Evolutionary conservation across 2,888 invertebrate genomes (phyloP).

Genomic region (Sicus ferrugineus): DNA sequence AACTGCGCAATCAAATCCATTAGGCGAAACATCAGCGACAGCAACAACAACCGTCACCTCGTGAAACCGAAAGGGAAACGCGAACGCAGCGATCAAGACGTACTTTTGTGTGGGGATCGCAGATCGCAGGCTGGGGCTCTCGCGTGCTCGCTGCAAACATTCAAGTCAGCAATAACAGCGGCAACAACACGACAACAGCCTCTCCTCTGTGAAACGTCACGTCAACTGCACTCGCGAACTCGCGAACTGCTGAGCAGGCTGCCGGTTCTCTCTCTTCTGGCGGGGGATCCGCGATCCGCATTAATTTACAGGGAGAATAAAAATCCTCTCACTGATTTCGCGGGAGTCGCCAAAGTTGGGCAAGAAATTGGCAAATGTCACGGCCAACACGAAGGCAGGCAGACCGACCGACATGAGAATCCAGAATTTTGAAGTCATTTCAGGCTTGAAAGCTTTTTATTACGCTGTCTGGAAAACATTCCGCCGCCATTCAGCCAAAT

Average conservation of each 20-base stretch:
- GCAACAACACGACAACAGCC: neutral
- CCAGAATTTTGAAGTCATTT: neutral
- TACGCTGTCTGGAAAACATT: neutral
- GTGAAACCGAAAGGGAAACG: neutral
- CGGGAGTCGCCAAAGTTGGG: neutral
- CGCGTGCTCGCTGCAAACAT: neutral
- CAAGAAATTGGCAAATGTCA: neutral
- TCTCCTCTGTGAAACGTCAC: too few relatives aligned
- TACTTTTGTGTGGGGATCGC: neutral
- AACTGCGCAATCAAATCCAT: neutral
- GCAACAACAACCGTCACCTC: neutral
- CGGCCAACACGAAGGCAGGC: neutral
- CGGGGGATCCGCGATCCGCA: neutral
- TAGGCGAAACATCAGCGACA: slow-evolving; percentile 22
- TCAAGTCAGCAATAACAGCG: neutral
- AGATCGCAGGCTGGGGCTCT: slow-evolving; percentile 20
- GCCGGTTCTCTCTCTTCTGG: too few relatives aligned
- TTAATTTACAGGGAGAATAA: neutral
- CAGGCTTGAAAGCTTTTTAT: slow-evolving; percentile 13
- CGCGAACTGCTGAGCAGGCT: too few relatives aligned
- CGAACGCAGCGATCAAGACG: neutral
- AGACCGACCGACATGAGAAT: neutral
- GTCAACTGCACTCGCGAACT: too few relatives aligned
- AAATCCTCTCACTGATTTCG: slow-evolving; percentile 15
- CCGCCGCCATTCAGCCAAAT: neutral